A percentile compares a stretch with the other conserved stretches of the same genome.
phyloP scores from a whole-genome alignment of 2,888 invertebrate genomes.

The Lithophane socia region DNA sequence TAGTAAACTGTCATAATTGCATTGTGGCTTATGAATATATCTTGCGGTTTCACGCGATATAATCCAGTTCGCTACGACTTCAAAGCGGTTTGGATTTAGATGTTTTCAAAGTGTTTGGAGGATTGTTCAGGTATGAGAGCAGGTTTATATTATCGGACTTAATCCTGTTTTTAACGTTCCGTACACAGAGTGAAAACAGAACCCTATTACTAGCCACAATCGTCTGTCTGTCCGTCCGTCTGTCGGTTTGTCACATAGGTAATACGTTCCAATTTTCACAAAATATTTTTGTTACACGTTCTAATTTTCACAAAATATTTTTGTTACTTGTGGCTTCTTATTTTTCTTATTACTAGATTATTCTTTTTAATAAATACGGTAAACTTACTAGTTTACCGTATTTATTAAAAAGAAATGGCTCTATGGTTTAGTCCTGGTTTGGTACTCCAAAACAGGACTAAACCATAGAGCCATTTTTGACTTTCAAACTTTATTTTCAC shows the following conservation, averaged over 20 bases:
- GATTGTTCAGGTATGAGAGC: neutral
- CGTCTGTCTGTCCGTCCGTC: neutral
- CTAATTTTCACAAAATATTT: neutral
- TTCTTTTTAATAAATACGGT: neutral
- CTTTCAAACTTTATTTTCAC: neutral
- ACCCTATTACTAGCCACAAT: neutral
- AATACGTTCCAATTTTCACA: neutral
- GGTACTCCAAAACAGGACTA: too few relatives aligned
- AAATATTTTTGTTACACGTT: neutral
- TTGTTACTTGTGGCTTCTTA: neutral
- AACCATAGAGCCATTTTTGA: neutral
- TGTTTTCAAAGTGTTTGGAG: constrained; percentile 12
- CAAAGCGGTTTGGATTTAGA: constrained; percentile 32
- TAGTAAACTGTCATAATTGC: constrained; percentile 58
- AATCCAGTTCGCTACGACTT: constrained; percentile 20
- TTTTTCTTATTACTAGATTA: too few relatives aligned
- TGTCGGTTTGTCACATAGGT: neutral
- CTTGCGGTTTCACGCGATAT: constrained; percentile 44
- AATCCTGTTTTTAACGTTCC: neutral
- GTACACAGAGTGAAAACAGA: neutral
- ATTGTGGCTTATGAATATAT: constrained; percentile 53
- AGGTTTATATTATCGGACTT: neutral
- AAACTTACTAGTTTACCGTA: too few relatives aligned
- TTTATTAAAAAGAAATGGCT: too few relatives aligned
- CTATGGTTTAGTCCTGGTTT: too few relatives aligned